Evolutionary conservation across 2,797 vertebrate species (phyloP).

Genomic region (Ispidina lecontei): DNA sequence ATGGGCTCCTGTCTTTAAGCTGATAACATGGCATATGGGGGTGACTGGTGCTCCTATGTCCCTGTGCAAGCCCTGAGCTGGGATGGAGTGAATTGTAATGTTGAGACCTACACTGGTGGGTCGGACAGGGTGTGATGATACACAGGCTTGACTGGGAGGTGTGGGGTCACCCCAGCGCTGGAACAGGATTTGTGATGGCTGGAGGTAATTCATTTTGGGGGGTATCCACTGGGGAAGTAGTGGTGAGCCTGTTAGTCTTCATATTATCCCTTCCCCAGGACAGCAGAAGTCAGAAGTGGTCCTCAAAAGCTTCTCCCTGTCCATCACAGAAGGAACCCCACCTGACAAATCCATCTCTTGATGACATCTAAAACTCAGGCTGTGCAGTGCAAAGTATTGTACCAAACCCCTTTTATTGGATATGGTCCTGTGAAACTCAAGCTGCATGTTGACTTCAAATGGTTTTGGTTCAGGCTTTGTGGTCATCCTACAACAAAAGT

Average conservation of each 20-base stretch:
- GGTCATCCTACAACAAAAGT: not conserved
- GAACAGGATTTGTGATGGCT: not conserved
- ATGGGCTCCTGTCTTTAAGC: not conserved
- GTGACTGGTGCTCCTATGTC: fast-evolving
- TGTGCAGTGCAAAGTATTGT: not conserved
- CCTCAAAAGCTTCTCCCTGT: not conserved
- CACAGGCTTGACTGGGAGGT: not conserved
- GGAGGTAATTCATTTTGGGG: not conserved
- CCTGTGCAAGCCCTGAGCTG: not conserved
- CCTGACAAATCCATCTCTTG: not conserved
- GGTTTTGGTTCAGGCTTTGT: not conserved
- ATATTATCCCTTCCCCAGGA: not conserved
- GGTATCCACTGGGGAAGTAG: not conserved
- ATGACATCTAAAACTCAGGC: not conserved
- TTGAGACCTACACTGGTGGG: fast-evolving
- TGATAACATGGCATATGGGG: fast-evolving
- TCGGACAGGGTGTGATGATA: fast-evolving
- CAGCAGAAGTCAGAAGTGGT: not conserved
- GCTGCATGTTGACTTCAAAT: not conserved
- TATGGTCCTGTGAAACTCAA: not conserved
- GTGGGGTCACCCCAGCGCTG: not conserved
- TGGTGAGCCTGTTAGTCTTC: not conserved
- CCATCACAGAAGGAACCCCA: not conserved
- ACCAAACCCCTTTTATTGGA: not conserved
- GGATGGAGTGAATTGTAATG: fast-evolving